These are phyloP conservation scores for Holacanthella duospinosa DNA, from an alignment of 2,888 invertebrate species.

Conservation along the genomic window DNA sequence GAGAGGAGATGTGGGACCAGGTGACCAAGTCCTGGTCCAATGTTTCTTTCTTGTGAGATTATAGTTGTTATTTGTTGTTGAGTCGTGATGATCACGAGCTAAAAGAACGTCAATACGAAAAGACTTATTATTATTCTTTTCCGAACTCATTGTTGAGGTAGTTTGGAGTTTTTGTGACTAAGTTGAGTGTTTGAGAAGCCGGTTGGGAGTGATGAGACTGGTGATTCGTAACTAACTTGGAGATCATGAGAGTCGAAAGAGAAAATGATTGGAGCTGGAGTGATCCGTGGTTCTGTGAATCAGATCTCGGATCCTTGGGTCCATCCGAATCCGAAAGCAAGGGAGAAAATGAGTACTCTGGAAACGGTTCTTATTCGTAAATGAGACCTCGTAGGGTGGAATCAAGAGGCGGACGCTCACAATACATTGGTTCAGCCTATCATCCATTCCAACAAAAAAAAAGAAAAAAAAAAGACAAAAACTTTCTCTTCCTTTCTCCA, in stretches of 20 bases:
- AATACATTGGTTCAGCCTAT: not conserved
- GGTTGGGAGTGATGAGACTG: not conserved
- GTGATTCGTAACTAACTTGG: not conserved
- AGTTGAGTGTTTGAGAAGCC: not conserved
- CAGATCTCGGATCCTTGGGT: not conserved
- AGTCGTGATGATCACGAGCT: slow-evolving; percentile 47
- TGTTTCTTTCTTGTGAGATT: slow-evolving; percentile 9
- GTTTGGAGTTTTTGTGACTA: too few relatives aligned
- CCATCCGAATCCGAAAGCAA: not conserved
- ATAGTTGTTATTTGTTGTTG: slow-evolving; percentile 9
- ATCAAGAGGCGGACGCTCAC: not conserved
- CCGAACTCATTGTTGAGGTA: not conserved
- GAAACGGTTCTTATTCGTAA: not conserved
- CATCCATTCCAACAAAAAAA: too few relatives aligned
- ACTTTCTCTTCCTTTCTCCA: not conserved
- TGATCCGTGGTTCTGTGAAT: not conserved
- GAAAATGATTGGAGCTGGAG: not conserved
- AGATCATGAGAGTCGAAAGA: not conserved
- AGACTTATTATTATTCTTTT: slow-evolving; percentile 52
- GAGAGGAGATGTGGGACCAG: slow-evolving; percentile 31
- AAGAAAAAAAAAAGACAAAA: too few relatives aligned
- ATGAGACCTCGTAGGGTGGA: not conserved
- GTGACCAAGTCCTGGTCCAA: slow-evolving; percentile 28
- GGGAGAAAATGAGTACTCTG: not conserved
- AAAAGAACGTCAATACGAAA: slow-evolving; percentile 84